These are phyloP conservation scores for Sylvilagus bachmani DNA, from an alignment of 2,113 vertebrate genomes.

Conservation along the genomic window DNA sequence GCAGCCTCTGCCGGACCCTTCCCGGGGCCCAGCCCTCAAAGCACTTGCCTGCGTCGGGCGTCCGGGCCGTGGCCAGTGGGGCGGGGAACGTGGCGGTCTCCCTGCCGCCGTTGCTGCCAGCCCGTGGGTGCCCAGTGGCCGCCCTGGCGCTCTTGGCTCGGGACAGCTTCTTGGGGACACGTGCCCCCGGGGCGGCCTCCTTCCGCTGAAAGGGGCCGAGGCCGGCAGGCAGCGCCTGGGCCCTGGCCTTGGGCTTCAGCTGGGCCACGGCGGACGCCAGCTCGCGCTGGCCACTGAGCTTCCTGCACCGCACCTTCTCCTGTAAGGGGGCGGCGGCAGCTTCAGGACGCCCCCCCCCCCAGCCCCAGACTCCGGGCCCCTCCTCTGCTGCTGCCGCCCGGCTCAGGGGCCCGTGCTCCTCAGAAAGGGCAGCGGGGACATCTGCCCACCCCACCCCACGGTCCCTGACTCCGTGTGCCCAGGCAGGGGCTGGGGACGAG, in stretches of 20 bases:
- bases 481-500: background rate
- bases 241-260: constrained; percentile 93
- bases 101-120: constrained; percentile 75
- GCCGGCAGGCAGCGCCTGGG: constrained; percentile 88
- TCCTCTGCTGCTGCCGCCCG: accelerated
- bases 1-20: too few relatives aligned
- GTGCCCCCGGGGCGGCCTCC: constrained; percentile 87
- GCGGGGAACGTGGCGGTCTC: constrained; percentile 78
- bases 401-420: too few relatives aligned
- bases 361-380: background rate
- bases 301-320: constrained; percentile 91
- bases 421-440: background rate
- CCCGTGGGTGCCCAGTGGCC: constrained; percentile 84
- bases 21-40: accelerated
- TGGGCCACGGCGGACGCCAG: constrained; percentile 91
- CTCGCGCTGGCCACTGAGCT: constrained; percentile 84
- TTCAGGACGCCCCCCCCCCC: accelerated
- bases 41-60: constrained; percentile 58
- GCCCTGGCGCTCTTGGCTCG: constrained; percentile 88
- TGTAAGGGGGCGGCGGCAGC: background rate
- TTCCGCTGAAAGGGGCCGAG: constrained; percentile 90
- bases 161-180: constrained; percentile 91
- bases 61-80: background rate
- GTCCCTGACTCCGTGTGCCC: too few relatives aligned
- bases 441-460: background rate